These are phyloP conservation scores for Callinectes sapidus DNA, from an alignment of 2,888 invertebrate species.

Conservation along the genomic window DNA sequence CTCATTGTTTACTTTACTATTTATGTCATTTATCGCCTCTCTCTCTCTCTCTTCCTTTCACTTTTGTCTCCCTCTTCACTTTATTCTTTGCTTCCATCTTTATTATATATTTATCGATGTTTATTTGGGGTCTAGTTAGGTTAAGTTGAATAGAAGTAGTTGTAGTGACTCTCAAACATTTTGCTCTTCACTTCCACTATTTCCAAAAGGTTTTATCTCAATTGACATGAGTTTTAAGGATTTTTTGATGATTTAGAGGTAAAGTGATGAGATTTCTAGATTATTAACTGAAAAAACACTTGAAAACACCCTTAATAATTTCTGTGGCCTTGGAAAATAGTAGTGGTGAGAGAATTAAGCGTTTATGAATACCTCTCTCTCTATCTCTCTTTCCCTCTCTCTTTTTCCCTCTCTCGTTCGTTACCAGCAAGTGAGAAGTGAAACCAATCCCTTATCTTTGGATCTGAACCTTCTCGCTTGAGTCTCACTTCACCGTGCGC, in stretches of 20 bases:
- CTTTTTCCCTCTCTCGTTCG: neutral
- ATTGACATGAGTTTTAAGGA: too few species aligned
- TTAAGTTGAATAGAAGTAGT: neutral
- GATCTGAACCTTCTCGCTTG: neutral
- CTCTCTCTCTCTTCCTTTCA: neutral
- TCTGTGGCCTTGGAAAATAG: too few species aligned
- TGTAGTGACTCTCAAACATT: too few species aligned
- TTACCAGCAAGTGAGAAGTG: neutral
- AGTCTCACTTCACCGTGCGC: neutral
- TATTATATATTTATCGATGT: neutral
- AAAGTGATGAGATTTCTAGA: too few species aligned
- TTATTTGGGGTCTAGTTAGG: too few species aligned
- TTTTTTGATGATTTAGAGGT: too few species aligned
- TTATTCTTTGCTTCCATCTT: neutral
- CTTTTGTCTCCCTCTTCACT: neutral
- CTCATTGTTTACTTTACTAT: neutral
- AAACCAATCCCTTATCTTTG: neutral
- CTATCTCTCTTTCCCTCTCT: neutral
- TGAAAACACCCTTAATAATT: too few species aligned
- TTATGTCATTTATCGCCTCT: neutral
- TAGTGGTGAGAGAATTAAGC: too few species aligned
- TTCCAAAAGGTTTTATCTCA: too few species aligned
- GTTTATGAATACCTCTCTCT: too few species aligned
- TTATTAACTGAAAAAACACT: too few species aligned
- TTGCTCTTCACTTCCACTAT: too few species aligned